These are phyloP conservation scores for Anolis apletophallus DNA, from an alignment of 2,797 vertebrate genomes.

Conservation along the genomic window DNA sequence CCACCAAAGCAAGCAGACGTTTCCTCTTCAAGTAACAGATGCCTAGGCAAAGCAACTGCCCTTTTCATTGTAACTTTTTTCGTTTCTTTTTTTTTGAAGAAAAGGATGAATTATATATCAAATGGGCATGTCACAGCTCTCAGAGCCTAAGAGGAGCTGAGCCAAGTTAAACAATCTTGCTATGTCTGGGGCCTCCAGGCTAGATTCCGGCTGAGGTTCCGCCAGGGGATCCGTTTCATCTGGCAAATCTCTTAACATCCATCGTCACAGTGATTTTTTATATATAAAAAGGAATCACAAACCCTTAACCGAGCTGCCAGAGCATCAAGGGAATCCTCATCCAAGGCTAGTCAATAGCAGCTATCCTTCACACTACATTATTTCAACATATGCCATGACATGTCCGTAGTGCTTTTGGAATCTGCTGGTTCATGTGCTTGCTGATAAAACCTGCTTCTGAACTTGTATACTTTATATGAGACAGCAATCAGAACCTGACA, in stretches of 20 bases:
- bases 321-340: neutral
- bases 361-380: neutral
- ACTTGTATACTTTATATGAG: neutral
- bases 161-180: slow-evolving; percentile 29
- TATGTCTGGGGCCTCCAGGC: neutral
- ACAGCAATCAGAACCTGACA: neutral
- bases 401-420: neutral
- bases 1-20: neutral
- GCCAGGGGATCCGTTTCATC: neutral
- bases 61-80: neutral
- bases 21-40: neutral
- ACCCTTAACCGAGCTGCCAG: neutral
- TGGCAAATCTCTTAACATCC: neutral
- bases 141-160: neutral
- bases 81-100: neutral
- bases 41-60: neutral
- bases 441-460: neutral
- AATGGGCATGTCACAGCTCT: neutral
- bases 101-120: slow-evolving; percentile 8
- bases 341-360: neutral
- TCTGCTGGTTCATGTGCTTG: too few species aligned
- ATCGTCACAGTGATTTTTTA: slow-evolving; percentile 11
- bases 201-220: slow-evolving; percentile 13
- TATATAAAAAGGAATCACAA: neutral
- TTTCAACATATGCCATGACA: neutral